Conservation (phyloP, 2,888 invertebrate genomes). For the Latheticus oryzae region DNA sequence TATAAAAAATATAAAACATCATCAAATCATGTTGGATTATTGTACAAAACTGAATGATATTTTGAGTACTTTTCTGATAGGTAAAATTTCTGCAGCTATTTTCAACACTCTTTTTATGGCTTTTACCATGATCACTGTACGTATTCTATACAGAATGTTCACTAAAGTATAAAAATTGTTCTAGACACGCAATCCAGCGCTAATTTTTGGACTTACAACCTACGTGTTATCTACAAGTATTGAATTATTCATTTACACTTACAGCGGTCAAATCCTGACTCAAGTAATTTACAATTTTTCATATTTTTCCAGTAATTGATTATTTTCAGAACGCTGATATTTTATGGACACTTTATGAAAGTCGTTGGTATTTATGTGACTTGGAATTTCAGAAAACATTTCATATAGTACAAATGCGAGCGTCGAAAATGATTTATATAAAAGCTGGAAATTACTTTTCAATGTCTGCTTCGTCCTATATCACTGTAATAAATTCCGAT, state of each 20-base stretch:
- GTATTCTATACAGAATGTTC: background rate
- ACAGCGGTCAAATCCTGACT: slow-evolving; percentile 23
- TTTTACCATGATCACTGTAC: slow-evolving; percentile 20
- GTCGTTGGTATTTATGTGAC: slow-evolving; percentile 20
- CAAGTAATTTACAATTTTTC: slow-evolving; percentile 3
- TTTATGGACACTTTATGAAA: slow-evolving; percentile 11
- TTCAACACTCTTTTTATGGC: slow-evolving; percentile 27
- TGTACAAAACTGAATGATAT: slow-evolving; percentile 12
- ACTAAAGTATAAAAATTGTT: background rate
- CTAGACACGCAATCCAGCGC: slow-evolving; percentile 17
- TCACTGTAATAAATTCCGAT: slow-evolving; percentile 12
- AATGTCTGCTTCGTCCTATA: slow-evolving; percentile 20
- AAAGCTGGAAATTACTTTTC: slow-evolving; percentile 28
- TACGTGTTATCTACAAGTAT: slow-evolving; percentile 12
- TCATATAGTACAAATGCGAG: slow-evolving; percentile 24
- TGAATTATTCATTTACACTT: slow-evolving; percentile 22
- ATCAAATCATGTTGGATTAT: slow-evolving; percentile 13
- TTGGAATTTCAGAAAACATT: slow-evolving; percentile 14
- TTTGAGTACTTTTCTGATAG: slow-evolving; percentile 17
- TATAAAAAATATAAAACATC: slow-evolving; percentile 15
- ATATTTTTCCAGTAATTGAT: too few species aligned
- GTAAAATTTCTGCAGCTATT: slow-evolving; percentile 26
- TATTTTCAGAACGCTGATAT: slow-evolving; percentile 27
- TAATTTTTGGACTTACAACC: slow-evolving; percentile 16
- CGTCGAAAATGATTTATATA: slow-evolving; percentile 1